Evolutionary conservation across 2,113 vertebrate genomes (phyloP), one percentile per base, ranked within the genome.

Genomic region (Xyrauchen texanus): DNA sequence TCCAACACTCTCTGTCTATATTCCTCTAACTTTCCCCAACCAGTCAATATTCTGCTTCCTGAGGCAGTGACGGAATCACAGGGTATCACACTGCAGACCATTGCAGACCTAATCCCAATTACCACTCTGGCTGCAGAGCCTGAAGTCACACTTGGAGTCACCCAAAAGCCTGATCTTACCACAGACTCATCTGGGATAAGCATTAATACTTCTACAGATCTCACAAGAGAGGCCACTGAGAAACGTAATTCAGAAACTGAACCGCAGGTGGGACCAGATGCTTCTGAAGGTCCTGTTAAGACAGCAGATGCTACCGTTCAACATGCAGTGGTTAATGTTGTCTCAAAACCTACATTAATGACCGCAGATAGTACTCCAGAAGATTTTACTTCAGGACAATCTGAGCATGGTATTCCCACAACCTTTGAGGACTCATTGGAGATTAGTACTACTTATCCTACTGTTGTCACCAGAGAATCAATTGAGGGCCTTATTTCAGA

Each of bases 131-230:
- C 34, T 64, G 51, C 67, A 67, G 61, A 55, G 61, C 72, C 67
- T 16, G 53, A 86, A 11, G 81, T 78, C 1, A 70, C 68, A 66
- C 4, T 66, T 64, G 82, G 85, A 76, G 53, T 61, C 68, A 52
- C 64, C 12, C 5, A 52, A 68, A 70, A 75, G 9, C 46, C 81
- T 80, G 8, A 8, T 34, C 44, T 52, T 10, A 15, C 21, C 58
- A 52, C 69, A 49, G 80, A 57, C 8, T n/a, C 61, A 60, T 16
- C 69, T 6, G 68, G 13, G 47, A 63, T 63, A 12, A 62, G 62
- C 63, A 15, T 52, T 66, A 49, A 21, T 67, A 79, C 61, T 10
- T 4, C 13, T 34, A 52, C 57, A 76, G 61, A 73, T 21, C 52
- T 64, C 16, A 12, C 47, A 11, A 12, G 53, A 51, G 47, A 65